Percentiles rank a stretch among this genome's conserved stretches.
phyloP scores from a whole-genome alignment of 2,888 invertebrate genomes.

The Scelioninae gen. 2 region DNA sequence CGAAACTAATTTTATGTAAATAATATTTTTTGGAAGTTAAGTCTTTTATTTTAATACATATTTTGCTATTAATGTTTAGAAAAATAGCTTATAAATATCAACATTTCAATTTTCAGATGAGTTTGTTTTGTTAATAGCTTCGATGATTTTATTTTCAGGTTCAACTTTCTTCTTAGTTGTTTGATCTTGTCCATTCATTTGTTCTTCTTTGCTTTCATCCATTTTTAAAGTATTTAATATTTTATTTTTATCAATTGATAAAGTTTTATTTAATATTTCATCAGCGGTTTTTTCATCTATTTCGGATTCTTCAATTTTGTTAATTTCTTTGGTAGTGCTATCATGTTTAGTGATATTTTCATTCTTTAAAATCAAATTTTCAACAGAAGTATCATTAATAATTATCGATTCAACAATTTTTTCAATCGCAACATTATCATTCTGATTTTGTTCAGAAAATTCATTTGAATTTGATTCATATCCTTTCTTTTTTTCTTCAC shows the following conservation, averaged over 20 bases:
- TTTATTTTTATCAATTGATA: no score
- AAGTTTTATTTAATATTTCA: no score
- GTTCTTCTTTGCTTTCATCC: no score
- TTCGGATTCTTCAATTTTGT: no score
- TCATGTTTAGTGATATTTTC: no score
- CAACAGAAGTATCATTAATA: conserved; percentile 11
- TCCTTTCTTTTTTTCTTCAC: neutral
- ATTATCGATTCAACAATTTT: conserved; percentile 7
- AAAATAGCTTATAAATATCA: conserved; percentile 19
- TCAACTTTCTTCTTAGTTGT: no score
- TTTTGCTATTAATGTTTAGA: conserved; percentile 8
- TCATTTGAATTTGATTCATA: neutral
- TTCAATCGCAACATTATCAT: conserved; percentile 30
- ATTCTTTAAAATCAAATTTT: no score
- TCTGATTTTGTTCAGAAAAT: neutral
- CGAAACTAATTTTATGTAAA: no score
- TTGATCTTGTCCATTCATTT: no score
- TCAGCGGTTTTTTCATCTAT: no score
- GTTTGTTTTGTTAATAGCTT: neutral
- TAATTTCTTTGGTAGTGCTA: no score
- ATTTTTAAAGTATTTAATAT: no score
- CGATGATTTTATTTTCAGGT: neutral
- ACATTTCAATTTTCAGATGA: neutral
- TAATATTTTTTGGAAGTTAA: conserved; percentile 19
- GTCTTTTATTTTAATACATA: conserved; percentile 17